Conservation (phyloP, 1,140 invertebrate genomes). For the Chrysopa pallens region DNA sequence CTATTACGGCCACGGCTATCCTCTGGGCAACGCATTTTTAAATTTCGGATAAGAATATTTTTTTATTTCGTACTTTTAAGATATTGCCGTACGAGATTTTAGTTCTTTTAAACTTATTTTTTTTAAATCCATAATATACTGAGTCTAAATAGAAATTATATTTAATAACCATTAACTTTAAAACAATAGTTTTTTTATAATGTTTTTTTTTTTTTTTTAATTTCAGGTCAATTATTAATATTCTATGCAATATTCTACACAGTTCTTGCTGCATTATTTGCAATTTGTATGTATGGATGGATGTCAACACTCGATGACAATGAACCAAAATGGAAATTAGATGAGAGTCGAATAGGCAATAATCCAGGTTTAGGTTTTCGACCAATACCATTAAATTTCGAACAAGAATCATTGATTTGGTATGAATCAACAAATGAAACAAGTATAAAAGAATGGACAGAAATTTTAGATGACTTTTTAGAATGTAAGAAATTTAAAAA, state of each 20-base stretch:
- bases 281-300: constrained; percentile 64
- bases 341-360: constrained; percentile 62
- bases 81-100: too few species aligned
- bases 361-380: constrained; percentile 84
- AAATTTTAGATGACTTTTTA: constrained; percentile 48
- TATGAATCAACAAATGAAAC: constrained; percentile 47
- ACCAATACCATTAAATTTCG: constrained; percentile 50
- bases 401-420: constrained; percentile 71
- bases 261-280: constrained; percentile 56
- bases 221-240: constrained; percentile 50
- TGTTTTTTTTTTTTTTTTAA: too few species aligned
- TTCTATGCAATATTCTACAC: constrained; percentile 81
- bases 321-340: constrained; percentile 51
- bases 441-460: constrained; percentile 45
- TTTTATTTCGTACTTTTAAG: constrained; percentile 2
- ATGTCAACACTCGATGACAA: constrained; percentile 47
- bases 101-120: too few species aligned
- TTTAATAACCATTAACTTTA: too few species aligned
- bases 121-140: too few species aligned
- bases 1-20: too few species aligned
- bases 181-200: too few species aligned
- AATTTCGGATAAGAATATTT: too few species aligned
- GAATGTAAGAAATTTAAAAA: constrained; percentile 33
- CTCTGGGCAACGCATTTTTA: too few species aligned
- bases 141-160: too few species aligned